Base-by-base conservation (phyloP, 53 echinoderm and acorn worm genomes). In the Crossaster papposus region DNA sequence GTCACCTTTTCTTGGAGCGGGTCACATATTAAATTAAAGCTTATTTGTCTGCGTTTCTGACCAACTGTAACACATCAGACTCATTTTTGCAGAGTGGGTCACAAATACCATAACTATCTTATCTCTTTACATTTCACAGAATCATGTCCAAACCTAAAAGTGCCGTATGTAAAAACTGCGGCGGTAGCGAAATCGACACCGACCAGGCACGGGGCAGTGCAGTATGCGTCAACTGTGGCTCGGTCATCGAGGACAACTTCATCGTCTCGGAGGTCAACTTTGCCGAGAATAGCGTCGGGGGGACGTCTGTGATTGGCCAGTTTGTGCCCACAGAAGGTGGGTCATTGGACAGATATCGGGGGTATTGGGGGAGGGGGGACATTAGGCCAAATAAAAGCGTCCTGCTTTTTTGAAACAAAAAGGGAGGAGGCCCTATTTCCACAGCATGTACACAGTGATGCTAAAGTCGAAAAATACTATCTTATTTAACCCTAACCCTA, bases 261-360 rank as follows among this genome's bases (percentile, higher is more conserved):
- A 97, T 97, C 17, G 97, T 97, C 37, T 95, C 95, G 0, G 95
- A 94, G 54, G 95, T 95, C 17, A 93, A 94, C 89, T 97, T 97
- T 89, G 91, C 92, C 30, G 97, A 97, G 79, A 97, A 97, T 64
- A 95, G 92, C 24, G 89, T 95, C 30, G 97, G 97, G 78, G 97
- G 97, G 26, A 91, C 97, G 14, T 97, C 97, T 54, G 97, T 97
- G 54, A 94, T 97, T 81, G 97, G 97, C 15, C 97, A 97, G 79
- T 97, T 95, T 94, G 97, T 97, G n/a, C 93, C 97, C 1, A 89
- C 95, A 8, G 97, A 97, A 92, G 97, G 97, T 97, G 90, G 79
- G 73, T 44, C 44, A 23, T 31, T 30, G 20, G 4, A 38, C 35
- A 71, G 28, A 76, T 23, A 73, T 44, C 44, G 9, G 44, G 44